A percentile compares a stretch with the other conserved stretches of the same genome.
Evolutionary conservation across 2,797 vertebrate genomes (phyloP).

Genomic region (Pipistrellus pygmaeus): DNA sequence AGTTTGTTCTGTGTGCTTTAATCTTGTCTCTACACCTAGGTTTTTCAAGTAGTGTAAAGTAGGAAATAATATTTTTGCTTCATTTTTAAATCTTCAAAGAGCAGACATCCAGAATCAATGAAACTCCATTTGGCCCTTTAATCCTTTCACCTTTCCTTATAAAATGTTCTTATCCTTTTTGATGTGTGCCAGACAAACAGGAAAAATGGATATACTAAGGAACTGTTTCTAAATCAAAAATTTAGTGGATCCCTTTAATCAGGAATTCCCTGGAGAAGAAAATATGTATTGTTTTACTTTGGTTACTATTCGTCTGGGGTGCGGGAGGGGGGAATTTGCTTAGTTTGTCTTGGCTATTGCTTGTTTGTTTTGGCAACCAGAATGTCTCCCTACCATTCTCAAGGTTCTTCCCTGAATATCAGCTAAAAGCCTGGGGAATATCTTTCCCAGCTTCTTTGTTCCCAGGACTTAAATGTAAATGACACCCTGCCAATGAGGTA

Average conservation of each 20-base stretch:
- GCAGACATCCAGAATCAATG: conserved; percentile 41
- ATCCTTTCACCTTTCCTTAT: conserved; percentile 15
- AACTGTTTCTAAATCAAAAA: neutral
- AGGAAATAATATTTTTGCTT: neutral
- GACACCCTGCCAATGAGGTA: neutral
- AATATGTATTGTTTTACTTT: neutral
- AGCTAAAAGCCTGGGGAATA: neutral
- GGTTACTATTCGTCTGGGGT: neutral
- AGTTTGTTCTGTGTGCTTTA: neutral
- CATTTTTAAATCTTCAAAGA: conserved; percentile 55
- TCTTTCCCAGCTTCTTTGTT: neutral
- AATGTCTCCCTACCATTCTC: neutral
- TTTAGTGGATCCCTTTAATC: neutral
- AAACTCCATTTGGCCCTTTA: conserved; percentile 37
- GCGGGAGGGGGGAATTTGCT: neutral
- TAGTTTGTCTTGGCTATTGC: neutral
- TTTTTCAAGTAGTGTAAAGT: neutral
- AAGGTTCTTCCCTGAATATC: neutral
- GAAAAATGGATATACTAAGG: neutral
- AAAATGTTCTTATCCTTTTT: neutral
- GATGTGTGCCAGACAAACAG: neutral
- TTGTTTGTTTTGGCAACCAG: neutral
- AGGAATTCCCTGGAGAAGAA: neutral
- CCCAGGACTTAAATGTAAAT: neutral
- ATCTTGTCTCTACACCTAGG: neutral